Base-by-base conservation (phyloP, 2,888 invertebrate species). In the Marronus borbonicus region DNA sequence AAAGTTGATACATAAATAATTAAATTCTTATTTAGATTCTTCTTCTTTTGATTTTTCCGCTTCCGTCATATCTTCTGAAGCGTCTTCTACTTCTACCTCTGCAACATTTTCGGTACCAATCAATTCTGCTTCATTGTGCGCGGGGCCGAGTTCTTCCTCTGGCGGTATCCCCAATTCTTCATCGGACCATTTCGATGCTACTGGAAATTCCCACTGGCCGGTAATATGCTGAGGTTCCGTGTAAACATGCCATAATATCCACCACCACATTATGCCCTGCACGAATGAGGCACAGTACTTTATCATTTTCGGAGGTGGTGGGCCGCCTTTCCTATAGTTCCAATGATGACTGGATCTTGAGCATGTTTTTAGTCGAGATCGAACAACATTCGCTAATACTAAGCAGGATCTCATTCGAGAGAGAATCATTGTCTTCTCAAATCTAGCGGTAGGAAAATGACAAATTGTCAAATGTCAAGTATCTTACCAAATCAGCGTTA, bases 161-260 rank as follows among this genome's bases (percentile, higher is more conserved):
- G 93, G 90, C 55, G 96, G 95, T 82, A 96, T 93, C 79, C 96
- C 96, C 68, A 96, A 89, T 87, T 96, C 95, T 84, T 91, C 92
- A 89, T 96, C 92, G 17, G 93, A 93, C 93, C 94, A 96, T 77
- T 90, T 88, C 2, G 87, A 86, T 10, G 93, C 90, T 83, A 93
- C 91, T 12, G 94, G 90, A 84, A 92, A 92, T 0, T 90, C 89
- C 86, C 91, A 93, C 87, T 96, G 94, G 80, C 95, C 95, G 24
- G 58, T 74, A n/a, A 78, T 50, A 64, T 78, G 78, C 10, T 39
- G 64, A 52, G 28, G 65, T 64, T 78, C 78, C 20, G 72, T 75
- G n/a, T 64, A 72, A 49, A 78, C 3, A 50, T 78, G 78, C 78
- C 78, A 78, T 31, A 78, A 31, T 24, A 78, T 20, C 78, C 78